Evolutionary conservation across 2,797 vertebrate genomes (phyloP), one percentile per base, ranked within the genome.

Genomic region (Fistularia commersonii): DNA sequence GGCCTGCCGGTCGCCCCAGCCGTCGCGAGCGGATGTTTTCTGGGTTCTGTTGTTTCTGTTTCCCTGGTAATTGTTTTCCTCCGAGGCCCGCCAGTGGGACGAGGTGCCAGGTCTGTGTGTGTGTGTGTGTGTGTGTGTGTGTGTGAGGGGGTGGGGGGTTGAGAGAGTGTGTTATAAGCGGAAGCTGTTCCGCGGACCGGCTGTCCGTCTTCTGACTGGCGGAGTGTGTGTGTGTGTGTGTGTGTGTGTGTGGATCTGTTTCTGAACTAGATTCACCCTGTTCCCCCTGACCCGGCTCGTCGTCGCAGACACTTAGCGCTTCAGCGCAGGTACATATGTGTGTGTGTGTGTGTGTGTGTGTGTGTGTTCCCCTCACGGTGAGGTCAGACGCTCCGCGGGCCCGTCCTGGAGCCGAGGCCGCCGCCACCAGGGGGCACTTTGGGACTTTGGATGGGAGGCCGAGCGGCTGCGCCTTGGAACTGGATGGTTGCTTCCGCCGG

Each of bases 391-490:
- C 51, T 55, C n/a, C 10, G 38, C 10, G 38, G 3, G 10, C 10
- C 4, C 3, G 9, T 40, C 14, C 10, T 12, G 11, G 1, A 4
- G 14, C 32, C 2, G 6, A 14, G 10, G 31, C 8, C 0, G 11
- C 42, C n/a, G n/a, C 85, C 89, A 86, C 84, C 83, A 90, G 89
- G 86, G 88, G 89, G 88, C 88, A 86, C 77, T 87, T 81, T 84
- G 74, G 83, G 74, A 83, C 87, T 81, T 86, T 54, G 47, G 10
- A 74, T 74, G 41, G 54, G 55, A 66, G 44, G 45, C 33, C 14
- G 9, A 42, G 35, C 7, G 2, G 31, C 23, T 46, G n/a, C n/a
- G n/a, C n/a, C n/a, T n/a, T n/a, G n/a, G n/a, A n/a, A n/a, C n/a
- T n/a, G n/a, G n/a, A n/a, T n/a, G n/a, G n/a, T n/a, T 41, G 33